phyloP scores from a whole-genome alignment of 2,888 invertebrate species.

The Drosophila picticornis region DNA sequence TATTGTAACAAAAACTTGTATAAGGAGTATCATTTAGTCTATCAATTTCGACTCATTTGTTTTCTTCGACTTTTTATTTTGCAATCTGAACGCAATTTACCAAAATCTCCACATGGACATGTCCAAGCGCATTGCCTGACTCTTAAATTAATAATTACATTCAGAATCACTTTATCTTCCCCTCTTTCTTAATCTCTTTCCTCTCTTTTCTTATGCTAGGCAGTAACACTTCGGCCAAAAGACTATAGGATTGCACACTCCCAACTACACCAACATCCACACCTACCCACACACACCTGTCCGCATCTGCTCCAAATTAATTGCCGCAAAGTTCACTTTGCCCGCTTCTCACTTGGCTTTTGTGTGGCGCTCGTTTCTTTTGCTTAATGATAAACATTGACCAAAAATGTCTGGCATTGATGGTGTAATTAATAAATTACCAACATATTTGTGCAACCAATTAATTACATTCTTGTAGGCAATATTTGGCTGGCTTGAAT shows the following conservation, averaged over 20 bases:
- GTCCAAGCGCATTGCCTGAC: slow-evolving; percentile 63
- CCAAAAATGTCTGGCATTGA: slow-evolving; percentile 61
- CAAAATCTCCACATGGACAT: slow-evolving; percentile 51
- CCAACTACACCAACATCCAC: slow-evolving; percentile 29
- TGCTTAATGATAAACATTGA: slow-evolving; percentile 49
- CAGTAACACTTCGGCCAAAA: slow-evolving; percentile 40
- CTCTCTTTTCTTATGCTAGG: slow-evolving; percentile 27
- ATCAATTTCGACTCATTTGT: neutral
- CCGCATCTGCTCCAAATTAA: slow-evolving; percentile 63
- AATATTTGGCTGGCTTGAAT: slow-evolving; percentile 1
- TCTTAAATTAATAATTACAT: slow-evolving; percentile 74
- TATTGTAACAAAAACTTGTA: neutral
- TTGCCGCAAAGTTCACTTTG: slow-evolving; percentile 43
- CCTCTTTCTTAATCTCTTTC: slow-evolving; percentile 1
- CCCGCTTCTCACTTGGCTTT: slow-evolving; percentile 7
- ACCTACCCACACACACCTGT: slow-evolving; percentile 41
- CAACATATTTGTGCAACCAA: slow-evolving; percentile 65
- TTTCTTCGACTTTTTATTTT: slow-evolving; percentile 22
- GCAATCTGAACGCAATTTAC: slow-evolving; percentile 67
- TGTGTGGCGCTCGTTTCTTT: slow-evolving; percentile 21
- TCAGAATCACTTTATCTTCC: slow-evolving; percentile 31
- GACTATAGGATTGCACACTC: slow-evolving; percentile 7
- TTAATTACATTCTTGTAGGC: slow-evolving; percentile 65
- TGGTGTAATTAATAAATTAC: slow-evolving; percentile 75
- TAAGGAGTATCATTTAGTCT: neutral